Evolutionary conservation across 2,888 invertebrate genomes (phyloP).

Genomic region (Thecophora atra): DNA sequence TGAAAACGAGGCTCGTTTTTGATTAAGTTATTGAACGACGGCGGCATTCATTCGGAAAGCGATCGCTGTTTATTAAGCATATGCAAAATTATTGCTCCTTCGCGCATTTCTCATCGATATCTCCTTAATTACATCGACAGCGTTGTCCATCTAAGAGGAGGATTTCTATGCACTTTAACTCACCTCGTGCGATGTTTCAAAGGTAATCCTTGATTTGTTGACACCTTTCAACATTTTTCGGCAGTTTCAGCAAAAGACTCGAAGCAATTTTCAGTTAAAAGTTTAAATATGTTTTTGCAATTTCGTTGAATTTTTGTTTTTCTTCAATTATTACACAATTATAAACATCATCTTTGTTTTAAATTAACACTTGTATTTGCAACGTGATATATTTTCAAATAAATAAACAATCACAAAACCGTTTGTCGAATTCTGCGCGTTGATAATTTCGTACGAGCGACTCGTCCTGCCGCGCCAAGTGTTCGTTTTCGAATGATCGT

Average conservation of each 20-base stretch:
- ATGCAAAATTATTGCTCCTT: too few species aligned
- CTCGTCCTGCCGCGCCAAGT: conserved; percentile 62
- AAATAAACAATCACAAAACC: neutral
- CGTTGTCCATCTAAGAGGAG: too few species aligned
- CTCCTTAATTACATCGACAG: neutral
- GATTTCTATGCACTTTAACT: too few species aligned
- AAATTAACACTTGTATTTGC: neutral
- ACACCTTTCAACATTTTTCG: neutral
- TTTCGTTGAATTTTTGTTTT: neutral
- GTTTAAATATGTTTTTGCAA: too few species aligned
- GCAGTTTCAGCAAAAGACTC: neutral
- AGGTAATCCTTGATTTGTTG: neutral
- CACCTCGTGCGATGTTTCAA: conserved; percentile 2
- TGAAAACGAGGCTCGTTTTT: too few species aligned
- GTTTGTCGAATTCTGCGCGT: neutral
- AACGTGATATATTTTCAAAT: neutral
- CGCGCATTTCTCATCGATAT: neutral
- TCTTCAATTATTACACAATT: neutral
- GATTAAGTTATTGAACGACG: too few species aligned
- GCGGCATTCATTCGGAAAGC: too few species aligned
- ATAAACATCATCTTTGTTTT: neutral
- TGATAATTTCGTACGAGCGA: neutral
- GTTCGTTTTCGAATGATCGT: conserved; percentile 65
- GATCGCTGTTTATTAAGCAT: too few species aligned
- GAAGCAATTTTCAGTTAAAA: too few species aligned